phyloP scores from a whole-genome alignment of 2,113 vertebrate species.

The Eubucco bourcierii region DNA sequence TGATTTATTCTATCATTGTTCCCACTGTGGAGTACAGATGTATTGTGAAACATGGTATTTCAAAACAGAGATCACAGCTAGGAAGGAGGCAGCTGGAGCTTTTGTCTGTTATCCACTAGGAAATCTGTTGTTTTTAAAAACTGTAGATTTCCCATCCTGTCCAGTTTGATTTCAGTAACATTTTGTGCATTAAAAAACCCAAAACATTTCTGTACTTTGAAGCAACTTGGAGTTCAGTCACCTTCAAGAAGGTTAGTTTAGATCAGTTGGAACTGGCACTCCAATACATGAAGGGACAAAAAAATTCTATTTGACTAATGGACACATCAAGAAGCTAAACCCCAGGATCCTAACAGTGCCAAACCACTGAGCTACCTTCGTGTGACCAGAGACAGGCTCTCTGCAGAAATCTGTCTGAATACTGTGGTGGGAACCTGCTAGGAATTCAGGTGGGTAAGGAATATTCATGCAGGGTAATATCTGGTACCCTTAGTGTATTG shows the following conservation, averaged over 20 bases:
- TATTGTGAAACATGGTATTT: not conserved
- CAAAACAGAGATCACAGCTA: not conserved
- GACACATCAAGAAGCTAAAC: not conserved
- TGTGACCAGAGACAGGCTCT: not conserved
- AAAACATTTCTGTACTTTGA: not conserved
- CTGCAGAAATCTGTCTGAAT: not conserved
- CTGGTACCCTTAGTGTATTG: not conserved
- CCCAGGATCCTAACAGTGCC: not conserved
- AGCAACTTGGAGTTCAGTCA: not conserved
- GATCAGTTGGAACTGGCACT: not conserved
- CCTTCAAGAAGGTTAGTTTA: not conserved
- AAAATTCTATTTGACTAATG: not conserved
- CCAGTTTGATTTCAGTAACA: not conserved
- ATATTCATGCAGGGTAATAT: not conserved
- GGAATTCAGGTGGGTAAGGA: not conserved
- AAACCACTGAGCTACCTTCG: not conserved
- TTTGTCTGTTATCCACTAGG: not conserved
- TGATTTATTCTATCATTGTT: not conserved
- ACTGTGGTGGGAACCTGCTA: not conserved
- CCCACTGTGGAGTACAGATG: not conserved
- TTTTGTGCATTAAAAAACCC: not conserved
- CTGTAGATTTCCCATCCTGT: not conserved
- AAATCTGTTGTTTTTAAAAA: not conserved
- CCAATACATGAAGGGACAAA: not conserved
- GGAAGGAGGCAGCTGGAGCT: not conserved